Base-by-base conservation (phyloP, 2,797 vertebrate species). In the Buceros bicornis region DNA sequence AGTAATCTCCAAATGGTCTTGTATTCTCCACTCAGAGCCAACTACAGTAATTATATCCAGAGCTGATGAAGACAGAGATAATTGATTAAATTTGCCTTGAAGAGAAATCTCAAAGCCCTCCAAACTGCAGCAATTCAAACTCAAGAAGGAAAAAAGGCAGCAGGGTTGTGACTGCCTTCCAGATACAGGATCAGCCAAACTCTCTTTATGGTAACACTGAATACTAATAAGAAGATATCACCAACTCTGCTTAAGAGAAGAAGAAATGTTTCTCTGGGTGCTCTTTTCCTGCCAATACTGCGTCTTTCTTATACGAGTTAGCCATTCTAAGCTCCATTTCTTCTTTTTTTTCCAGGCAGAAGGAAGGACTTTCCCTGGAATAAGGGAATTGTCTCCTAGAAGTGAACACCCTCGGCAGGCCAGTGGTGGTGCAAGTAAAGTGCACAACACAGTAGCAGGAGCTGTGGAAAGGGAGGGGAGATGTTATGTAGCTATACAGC, bases 211-310 rank as follows among this genome's bases (percentile, higher is more conserved):
- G 28, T 43, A 35, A 54, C 21, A 8, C 12, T 35, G 22, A 42
- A 10, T 53, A 20, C 35, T 54, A 45, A 5, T 43, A 3, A 3
- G 1, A 16, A 66, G 47, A 8, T 48, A 16, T 1, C 0, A 0
- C 50, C 77, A 54, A 15, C 29, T 70, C 6, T 37, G 3, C 40
- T 58, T 80, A 82, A 70, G 47, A 69, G 37, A 51, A 80, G 28
- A 53, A 76, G 25, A 42, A 79, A 33, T 69, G 5, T 50, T 91
- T 70, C 54, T 65, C 35, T 37, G 42, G 6, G 20, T 84, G 13
- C 5, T n/a, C 43, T 56, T 72, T 64, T 51, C 45, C 45, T 79
- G 16, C 37, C 37, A 65, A 1, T 61, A 16, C 13, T 62, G 31
- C 4, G 17, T 74, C 47, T 87, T 67, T 58, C 62, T 50, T 65